Base-by-base conservation (phyloP, 2,888 invertebrate species). In the Agrochola circellaris region DNA sequence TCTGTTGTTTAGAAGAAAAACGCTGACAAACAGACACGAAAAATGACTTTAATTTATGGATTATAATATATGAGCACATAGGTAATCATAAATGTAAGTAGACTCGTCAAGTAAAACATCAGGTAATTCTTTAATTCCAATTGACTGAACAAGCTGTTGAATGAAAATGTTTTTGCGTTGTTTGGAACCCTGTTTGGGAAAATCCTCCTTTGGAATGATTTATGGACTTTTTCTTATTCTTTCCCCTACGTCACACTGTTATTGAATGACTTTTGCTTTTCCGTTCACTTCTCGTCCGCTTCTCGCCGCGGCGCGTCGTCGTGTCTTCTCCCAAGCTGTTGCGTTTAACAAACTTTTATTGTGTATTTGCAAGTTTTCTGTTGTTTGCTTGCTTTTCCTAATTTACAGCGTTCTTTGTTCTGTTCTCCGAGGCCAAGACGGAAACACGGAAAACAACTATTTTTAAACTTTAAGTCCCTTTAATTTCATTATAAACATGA, bases 301-400 rank as follows among this genome's bases (percentile, higher is more conserved):
- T 34, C 20, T 23, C 5, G 13, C n/a, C 38, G 8, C 15, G 5
- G 6, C 38, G 8, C 20, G 5, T 17, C 15, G 48, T 9, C 38
- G 48, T 48, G 51, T 42, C 81, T 51, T 81, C 42, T 56, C n/a
- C 13, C n/a, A 69, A 61, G 51, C 78, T 66, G 17, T 51, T 0
- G 17, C 45, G 9, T 58, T 26, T 54, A 48, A 17, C 34, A 58
- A 73, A 74, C 45, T 76, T 84, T 77, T 73, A 81, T 48, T 54
- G 45, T 67, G 74, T 70, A 6, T 69, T 62, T 75, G 61, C 73
- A 67, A 58, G 45, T 60, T 68, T 54, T 62, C 26, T 61, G 15
- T 38, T 76, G 61, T 75, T 84, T 80, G 85, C 60, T 77, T 79
- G 62, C 64, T 74, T 74, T 75, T 75, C 64, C 60, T 66, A 77